Evolutionary conservation across 2,113 vertebrate species (phyloP).

Genomic region (Rhizomys pruinosus): DNA sequence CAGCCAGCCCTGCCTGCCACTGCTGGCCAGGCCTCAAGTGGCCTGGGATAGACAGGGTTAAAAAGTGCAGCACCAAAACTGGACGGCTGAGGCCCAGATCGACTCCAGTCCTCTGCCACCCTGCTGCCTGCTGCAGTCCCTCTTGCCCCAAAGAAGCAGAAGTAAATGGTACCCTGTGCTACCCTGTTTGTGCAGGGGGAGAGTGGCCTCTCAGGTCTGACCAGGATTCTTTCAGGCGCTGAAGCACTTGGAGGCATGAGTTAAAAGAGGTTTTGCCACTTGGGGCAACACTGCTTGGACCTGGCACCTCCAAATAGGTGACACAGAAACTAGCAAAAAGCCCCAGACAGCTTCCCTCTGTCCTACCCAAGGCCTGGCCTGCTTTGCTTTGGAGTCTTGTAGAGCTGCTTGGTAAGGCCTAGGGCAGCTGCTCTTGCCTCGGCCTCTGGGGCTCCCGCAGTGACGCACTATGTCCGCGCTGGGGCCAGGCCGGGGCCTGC

Average conservation of each 20-base stretch:
- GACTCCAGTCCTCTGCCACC: not conserved
- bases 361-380: constrained; percentile 49
- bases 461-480: accelerated
- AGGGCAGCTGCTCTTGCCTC: not conserved
- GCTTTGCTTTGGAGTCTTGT: constrained; percentile 36
- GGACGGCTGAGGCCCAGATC: not conserved
- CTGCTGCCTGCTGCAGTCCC: not conserved
- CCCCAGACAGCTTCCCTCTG: not conserved
- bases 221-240: not conserved
- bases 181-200: accelerated
- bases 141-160: not conserved
- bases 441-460: not conserved
- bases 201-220: not conserved
- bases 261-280: not conserved
- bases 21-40: not conserved
- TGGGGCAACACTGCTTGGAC: not conserved
- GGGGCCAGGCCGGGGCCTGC: not conserved
- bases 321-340: constrained; percentile 45
- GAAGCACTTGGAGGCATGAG: not conserved
- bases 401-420: not conserved
- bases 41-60: constrained; percentile 40
- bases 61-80: constrained; percentile 7
- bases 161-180: not conserved
- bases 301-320: constrained; percentile 22
- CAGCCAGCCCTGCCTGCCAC: not conserved